Conservation (phyloP, 30 jellyfish, hydroid and myxozoan species). For the Chrysaora quinquecirrha region DNA sequence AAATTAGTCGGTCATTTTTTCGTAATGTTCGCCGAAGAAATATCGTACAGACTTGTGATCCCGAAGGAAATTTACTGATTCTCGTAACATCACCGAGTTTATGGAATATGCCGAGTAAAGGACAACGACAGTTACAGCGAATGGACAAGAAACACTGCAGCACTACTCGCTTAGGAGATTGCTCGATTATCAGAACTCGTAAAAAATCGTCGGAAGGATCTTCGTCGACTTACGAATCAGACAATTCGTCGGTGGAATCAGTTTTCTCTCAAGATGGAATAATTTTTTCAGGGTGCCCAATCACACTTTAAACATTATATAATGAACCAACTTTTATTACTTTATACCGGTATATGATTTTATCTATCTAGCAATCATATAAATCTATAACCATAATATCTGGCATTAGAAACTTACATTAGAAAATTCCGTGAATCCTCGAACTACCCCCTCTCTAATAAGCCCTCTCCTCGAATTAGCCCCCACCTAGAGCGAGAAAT, state of each 20-base stretch:
- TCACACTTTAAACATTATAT: constrained; percentile 23
- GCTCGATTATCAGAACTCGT: constrained; percentile 69
- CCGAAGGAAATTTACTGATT: constrained; percentile 61
- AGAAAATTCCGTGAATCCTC: too few species aligned
- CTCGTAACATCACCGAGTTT: constrained; percentile 34
- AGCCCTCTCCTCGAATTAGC: too few species aligned
- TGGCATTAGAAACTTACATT: too few species aligned
- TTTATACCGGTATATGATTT: too few species aligned
- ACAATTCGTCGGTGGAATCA: constrained; percentile 50
- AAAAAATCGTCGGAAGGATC: constrained; percentile 24
- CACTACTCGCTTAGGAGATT: constrained; percentile 54
- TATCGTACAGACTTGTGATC: constrained; percentile 56
- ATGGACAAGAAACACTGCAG: constrained; percentile 27
- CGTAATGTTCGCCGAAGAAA: constrained; percentile 15
- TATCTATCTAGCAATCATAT: too few species aligned
- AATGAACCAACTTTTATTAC: too few species aligned
- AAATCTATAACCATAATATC: too few species aligned
- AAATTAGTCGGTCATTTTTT: constrained; percentile 12
- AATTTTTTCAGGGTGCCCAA: constrained; percentile 52
- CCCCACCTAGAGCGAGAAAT: too few species aligned
- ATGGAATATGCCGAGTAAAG: background rate
- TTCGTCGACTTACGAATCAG: constrained; percentile 51
- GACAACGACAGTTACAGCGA: background rate
- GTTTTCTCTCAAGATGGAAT: constrained; percentile 35
- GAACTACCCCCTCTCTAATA: too few species aligned